These are phyloP conservation scores for Pituophis catenifer DNA, from an alignment of 2,113 vertebrate genomes.

Conservation along the genomic window DNA sequence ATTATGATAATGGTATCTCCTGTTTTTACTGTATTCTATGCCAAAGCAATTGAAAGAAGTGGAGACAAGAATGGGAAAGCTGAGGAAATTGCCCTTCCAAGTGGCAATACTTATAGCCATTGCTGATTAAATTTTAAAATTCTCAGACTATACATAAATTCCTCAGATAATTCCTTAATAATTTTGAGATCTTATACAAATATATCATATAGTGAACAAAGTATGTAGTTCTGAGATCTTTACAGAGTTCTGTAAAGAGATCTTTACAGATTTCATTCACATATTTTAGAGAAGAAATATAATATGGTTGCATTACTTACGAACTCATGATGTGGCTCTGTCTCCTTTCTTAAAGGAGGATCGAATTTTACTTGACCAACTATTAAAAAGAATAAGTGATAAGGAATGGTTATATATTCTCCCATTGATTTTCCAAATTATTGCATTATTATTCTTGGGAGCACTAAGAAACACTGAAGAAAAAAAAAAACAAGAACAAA, in stretches of 20 bases:
- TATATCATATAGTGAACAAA: background rate
- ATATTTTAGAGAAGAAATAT: background rate
- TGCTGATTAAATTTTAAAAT: background rate
- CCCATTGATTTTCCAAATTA: background rate
- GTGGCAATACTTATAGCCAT: background rate
- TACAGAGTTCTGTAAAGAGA: background rate
- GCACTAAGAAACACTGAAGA: background rate
- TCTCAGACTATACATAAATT: background rate
- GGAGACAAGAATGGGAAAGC: background rate
- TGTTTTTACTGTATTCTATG: background rate
- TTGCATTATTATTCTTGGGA: background rate
- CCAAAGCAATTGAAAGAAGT: background rate
- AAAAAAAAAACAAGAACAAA: too few relatives aligned
- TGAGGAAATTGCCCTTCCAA: background rate
- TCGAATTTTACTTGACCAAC: conserved; percentile 97
- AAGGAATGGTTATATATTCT: background rate
- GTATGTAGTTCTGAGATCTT: background rate
- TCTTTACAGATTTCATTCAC: background rate
- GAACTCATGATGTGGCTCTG: conserved; percentile 93
- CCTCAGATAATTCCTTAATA: background rate
- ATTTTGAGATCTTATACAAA: background rate
- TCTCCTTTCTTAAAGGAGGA: conserved; percentile 92
- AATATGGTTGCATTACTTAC: conserved; percentile 73
- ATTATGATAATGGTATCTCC: background rate
- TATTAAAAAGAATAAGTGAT: conserved; percentile 58